Evolutionary conservation across 2,888 invertebrate species (phyloP), one percentile per base, ranked within the genome.

Genomic region (Entomobrya multifasciata): DNA sequence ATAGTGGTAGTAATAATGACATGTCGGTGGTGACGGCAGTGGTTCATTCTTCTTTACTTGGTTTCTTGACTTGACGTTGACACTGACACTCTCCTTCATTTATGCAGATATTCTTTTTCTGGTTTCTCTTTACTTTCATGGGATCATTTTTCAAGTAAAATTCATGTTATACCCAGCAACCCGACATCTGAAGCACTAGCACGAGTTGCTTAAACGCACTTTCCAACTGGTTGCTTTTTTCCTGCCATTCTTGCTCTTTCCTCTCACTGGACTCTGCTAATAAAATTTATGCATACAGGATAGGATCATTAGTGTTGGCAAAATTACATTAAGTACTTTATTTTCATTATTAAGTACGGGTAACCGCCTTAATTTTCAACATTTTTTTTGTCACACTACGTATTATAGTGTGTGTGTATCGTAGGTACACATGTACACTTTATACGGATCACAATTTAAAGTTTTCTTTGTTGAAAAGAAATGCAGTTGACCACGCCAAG

Each of bases 1-100:
- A 60, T 25, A 13, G 15, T 62, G 4, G 60, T 62, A 4, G 49
- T 20, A 17, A 20, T 15, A 17, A 20, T 55, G 22, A 20, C 55
- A 55, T 60, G 30, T 60, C 22, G 11, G 0, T 8, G 1, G 8
- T 22, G 22, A 65, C n/a, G 36, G 4, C 27, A n/a, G 65, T 36
- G 30, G 36, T 67, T 17, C 27, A 44, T 41, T 47, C 60, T 60
- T 17, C 22, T 25, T 49, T 25, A 36, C 8, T 36, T 25, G 25
- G 41, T 44, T 79, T 79, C 62, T 79, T 79, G 78, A 79, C 78
- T n/a, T n/a, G n/a, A n/a, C n/a, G n/a, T n/a, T n/a, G n/a, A n/a
- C n/a, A n/a, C n/a, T n/a, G n/a, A 79, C 78, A 55, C n/a, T 44
- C 27, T 41, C n/a, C 49, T 72, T 60, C 41, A 13, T 60, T 60